phyloP scores from a whole-genome alignment of 2,888 invertebrate species.

The Platycheirus albimanus region DNA sequence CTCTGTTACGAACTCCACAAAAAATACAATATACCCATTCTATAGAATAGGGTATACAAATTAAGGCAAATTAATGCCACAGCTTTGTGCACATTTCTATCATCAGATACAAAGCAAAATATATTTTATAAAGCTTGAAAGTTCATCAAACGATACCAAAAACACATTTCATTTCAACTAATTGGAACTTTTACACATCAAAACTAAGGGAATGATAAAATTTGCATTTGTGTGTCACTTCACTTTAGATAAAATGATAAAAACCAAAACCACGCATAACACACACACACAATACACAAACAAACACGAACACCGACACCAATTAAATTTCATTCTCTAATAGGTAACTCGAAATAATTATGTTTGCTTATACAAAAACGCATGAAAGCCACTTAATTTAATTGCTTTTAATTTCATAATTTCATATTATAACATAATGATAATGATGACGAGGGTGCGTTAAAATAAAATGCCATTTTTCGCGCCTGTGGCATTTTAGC shows the following conservation, averaged over 20 bases:
- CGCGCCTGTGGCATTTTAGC: conserved; percentile 48
- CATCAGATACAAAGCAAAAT: conserved; percentile 6
- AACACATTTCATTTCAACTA: conserved; percentile 17
- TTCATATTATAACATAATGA: conserved; percentile 58
- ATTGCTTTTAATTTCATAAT: conserved; percentile 68
- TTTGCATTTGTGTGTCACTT: conserved; percentile 37
- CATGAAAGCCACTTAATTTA: conserved; percentile 63
- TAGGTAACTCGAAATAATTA: conserved; percentile 64
- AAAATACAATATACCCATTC: no score
- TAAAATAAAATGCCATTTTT: conserved; percentile 49
- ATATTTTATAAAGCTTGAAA: not conserved
- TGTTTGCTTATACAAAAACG: conserved; percentile 60
- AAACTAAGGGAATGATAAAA: conserved; percentile 11
- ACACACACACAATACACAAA: not conserved
- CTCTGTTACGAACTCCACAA: no score
- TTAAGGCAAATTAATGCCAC: no score
- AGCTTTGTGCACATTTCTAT: not conserved
- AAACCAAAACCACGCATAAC: not conserved
- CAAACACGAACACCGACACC: conserved; percentile 26
- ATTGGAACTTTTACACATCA: conserved; percentile 24
- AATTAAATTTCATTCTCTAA: conserved; percentile 68
- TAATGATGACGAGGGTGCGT: conserved; percentile 48
- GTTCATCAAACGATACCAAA: conserved; percentile 16
- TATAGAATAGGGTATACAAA: no score
- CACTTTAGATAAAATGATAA: not conserved